phyloP scores from a whole-genome alignment of 23 tunicate species.

The Halocynthia roretzi region DNA sequence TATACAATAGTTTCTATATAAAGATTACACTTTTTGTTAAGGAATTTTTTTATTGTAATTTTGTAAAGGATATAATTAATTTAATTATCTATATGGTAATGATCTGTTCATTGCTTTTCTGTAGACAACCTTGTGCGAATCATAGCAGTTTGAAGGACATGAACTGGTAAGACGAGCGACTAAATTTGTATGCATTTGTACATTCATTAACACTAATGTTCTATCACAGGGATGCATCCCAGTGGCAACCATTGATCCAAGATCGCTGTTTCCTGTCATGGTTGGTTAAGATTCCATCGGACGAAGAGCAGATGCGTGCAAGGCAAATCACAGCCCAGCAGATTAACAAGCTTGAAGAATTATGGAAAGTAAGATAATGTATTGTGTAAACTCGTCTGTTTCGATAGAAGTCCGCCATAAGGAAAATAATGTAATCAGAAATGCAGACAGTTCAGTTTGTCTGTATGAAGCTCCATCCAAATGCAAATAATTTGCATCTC shows the following conservation, averaged over 20 bases:
- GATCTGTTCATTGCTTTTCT: neutral
- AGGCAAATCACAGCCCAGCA: constrained; percentile 96
- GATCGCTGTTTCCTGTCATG: constrained; percentile 88
- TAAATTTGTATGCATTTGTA: too few relatives aligned
- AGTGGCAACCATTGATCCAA: constrained; percentile 96
- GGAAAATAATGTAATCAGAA: too few relatives aligned
- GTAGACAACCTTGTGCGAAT: constrained; percentile 97
- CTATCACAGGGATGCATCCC: constrained; percentile 67
- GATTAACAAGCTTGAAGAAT: constrained; percentile 90
- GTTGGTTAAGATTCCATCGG: constrained; percentile 95
- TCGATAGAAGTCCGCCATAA: too few relatives aligned
- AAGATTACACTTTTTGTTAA: neutral
- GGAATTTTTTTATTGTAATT: neutral
- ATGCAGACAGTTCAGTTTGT: too few relatives aligned
- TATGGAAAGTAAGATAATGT: constrained; percentile 71
- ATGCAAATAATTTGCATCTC: too few relatives aligned
- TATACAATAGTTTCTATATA: neutral
- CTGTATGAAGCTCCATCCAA: too few relatives aligned
- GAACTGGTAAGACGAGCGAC: constrained; percentile 61
- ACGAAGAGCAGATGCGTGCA: constrained; percentile 93
- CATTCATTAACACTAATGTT: neutral
- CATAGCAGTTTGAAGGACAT: constrained; percentile 91
- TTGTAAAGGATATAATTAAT: neutral
- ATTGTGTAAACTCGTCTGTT: too few relatives aligned
- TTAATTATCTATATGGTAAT: neutral